Percentiles rank a stretch among this genome's conserved stretches.
phyloP scores from a whole-genome alignment of 2,113 vertebrate genomes.

The Catharus bicknelli region DNA sequence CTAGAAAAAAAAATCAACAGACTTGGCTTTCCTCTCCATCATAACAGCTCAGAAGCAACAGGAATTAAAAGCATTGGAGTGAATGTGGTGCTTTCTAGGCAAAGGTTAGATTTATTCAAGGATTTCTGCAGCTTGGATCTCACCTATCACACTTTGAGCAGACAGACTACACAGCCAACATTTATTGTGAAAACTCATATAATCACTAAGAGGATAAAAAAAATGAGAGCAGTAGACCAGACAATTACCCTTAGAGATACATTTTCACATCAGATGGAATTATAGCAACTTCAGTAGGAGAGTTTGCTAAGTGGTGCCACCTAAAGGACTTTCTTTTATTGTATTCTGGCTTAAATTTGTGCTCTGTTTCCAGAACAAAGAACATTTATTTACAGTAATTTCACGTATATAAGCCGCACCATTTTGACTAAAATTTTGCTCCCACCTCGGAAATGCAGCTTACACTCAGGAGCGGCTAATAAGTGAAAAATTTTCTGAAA shows the following conservation, averaged over 20 bases:
- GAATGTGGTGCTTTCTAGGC: background rate
- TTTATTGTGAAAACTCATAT: background rate
- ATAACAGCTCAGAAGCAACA: background rate
- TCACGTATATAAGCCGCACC: no score
- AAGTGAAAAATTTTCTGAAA: no score
- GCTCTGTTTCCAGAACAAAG: background rate
- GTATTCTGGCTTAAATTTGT: background rate
- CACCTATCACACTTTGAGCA: background rate
- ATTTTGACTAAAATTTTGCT: no score
- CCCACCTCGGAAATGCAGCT: no score
- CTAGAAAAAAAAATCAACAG: background rate
- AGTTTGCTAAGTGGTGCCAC: background rate
- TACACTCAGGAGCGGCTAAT: no score
- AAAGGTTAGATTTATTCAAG: background rate
- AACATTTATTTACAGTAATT: background rate
- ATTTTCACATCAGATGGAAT: background rate
- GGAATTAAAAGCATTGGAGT: background rate
- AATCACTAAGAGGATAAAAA: background rate
- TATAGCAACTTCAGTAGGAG: background rate
- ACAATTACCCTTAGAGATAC: background rate
- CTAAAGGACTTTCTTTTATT: background rate
- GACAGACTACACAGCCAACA: background rate
- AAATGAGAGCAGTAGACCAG: background rate
- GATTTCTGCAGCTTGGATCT: background rate
- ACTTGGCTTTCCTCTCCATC: background rate